Evolutionary conservation across 2,797 vertebrate genomes (phyloP), one percentile per base, ranked within the genome.

Genomic region (Sebastes ruberrimus): DNA sequence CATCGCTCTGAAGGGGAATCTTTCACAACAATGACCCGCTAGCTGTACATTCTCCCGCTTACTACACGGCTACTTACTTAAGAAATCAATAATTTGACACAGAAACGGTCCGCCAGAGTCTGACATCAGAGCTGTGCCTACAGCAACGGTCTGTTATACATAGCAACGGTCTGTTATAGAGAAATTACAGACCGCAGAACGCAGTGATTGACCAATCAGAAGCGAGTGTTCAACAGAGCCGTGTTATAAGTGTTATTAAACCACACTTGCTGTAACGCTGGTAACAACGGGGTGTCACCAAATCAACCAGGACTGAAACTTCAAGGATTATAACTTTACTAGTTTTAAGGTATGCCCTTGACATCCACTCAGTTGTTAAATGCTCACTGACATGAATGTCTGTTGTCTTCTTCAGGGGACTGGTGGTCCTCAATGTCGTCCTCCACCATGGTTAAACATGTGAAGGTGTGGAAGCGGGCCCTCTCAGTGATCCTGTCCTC

Each of bases 391-490:
- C 16, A 28, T 7, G 0, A 28, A 46, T 35, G 0, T 46, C 16
- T 46, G 52, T 55, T 61, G 49, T 76, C n/a, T 57, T 23, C 56
- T 13, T 57, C 62, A 95, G 94, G 20, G 23, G 28, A 63, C 7
- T 90, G 87, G 85, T 94, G 88, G 90, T 71, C 66, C 35, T 91
- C 83, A 4, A 70, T 93, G 81, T 68, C 84, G 0, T 10, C 30
- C 18, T 69, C 65, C 69, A 84, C 80, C 66, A 89, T 86, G 91
- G 33, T 28, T 3, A 86, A 83, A 65, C 82, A 95, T 28, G 86
- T 95, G 3, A 20, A 59, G 20, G 75, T 91, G 73, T 95, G 93
- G 93, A 95, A 76, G 57, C 7, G 28, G 38, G 78, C 86, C 4
- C 78, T 94, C 20, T 74, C 82, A 14, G 53, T 10, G 13, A 74